Conservation (phyloP, 2,113 vertebrate genomes). For the Perca flavescens region DNA sequence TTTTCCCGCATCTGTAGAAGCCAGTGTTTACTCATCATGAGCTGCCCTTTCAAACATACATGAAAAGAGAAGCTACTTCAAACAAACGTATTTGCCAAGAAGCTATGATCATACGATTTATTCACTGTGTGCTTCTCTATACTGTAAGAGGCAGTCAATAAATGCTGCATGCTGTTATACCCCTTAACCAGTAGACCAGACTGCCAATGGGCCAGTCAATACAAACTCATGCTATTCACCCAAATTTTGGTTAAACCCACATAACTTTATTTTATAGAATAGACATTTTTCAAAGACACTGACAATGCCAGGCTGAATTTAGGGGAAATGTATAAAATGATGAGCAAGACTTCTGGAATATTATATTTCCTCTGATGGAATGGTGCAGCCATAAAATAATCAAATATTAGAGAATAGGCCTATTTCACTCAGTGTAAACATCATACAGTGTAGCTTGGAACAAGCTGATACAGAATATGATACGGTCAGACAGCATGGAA, state of each 20-base stretch:
- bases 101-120: background rate
- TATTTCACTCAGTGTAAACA: background rate
- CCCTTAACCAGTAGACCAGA: background rate
- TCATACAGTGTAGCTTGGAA: too few species aligned
- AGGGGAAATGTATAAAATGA: background rate
- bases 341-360: background rate
- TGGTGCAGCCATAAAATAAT: background rate
- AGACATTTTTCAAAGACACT: background rate
- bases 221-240: background rate
- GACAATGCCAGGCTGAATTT: background rate
- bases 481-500: background rate
- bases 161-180: background rate
- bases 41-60: conserved; percentile 14
- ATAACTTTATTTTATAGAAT: background rate
- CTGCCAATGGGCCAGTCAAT: background rate
- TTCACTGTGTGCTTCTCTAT: background rate
- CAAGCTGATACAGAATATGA: background rate
- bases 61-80: conserved; percentile 21
- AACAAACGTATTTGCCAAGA: background rate
- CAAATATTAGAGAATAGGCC: background rate
- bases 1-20: conserved; percentile 28
- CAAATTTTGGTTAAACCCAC: background rate
- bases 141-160: conserved; percentile 16
- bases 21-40: conserved; percentile 43
- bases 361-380: conserved; percentile 5